Evolutionary conservation across 2,797 vertebrate species (phyloP), one percentile per base, ranked within the genome.

Genomic region (Chrosomus eos): DNA sequence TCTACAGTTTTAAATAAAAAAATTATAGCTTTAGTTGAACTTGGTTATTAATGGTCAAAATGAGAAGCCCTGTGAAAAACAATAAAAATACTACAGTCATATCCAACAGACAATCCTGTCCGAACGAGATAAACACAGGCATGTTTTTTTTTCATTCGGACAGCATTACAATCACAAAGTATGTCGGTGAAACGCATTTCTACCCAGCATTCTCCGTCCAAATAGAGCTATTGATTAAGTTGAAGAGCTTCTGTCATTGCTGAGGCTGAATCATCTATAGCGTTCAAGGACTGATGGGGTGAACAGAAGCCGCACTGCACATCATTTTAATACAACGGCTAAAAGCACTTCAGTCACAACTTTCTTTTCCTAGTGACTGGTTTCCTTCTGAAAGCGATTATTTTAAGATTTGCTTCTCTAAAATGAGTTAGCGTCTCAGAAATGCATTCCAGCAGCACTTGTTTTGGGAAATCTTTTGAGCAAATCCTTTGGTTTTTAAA

Each of bases 341-440:
- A 21, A 72, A 81, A 71, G 51, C 51, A 28, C 33, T 23, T 26
- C 8, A 70, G 33, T 48, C 7, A 55, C 33, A 14, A 33, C 23
- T 53, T 76, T 76, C 53, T 40, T 55, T 76, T 76, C 23, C 23
- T 60, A 4, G 36, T 18, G 51, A 58, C 53, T 58, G 74, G 28
- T 64, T 82, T 66, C 7, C 55, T 82, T 73, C 10, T 43, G 28
- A 48, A 45, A 62, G 38, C 3, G 7, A 48, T 73, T 74, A 36
- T 64, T 64, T 82, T 36, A n/a, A 74, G 55, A 18, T 40, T 60
- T 82, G 55, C 40, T 62, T n/a, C 62, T 81, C 26, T 60, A 23
- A 71, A 67, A 81, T 33, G 53, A 73, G 26, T 45, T 45, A 3
- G 36, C 3, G 19, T 43, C 26, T 82, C 19, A 77, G 16, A 60